Conservation (phyloP, 64 coral and sea anemone genomes). For the Dendronephthya gigantea region DNA sequence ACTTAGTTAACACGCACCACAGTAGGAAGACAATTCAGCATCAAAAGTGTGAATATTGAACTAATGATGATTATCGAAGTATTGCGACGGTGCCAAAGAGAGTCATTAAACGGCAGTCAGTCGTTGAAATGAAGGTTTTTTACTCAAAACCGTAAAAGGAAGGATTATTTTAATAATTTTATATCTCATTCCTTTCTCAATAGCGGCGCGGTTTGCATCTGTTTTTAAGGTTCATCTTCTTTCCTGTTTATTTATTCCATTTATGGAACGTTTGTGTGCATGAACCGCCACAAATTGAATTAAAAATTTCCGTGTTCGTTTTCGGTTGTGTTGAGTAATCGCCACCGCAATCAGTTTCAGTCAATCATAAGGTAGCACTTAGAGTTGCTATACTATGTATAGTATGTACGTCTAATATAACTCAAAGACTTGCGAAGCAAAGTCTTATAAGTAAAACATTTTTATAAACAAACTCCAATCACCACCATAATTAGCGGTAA, state of each 20-base stretch:
- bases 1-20: too few species aligned
- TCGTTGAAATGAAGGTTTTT: too few species aligned
- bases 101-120: too few species aligned
- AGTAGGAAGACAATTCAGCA: too few species aligned
- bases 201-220: not conserved
- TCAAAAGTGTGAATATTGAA: too few species aligned
- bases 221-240: not conserved
- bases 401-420: not conserved
- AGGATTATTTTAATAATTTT: too few species aligned
- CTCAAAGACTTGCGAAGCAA: not conserved
- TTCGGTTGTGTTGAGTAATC: not conserved
- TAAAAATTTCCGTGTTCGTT: not conserved
- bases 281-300: not conserved
- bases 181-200: not conserved
- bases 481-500: not conserved
- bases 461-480: not conserved
- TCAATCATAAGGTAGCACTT: not conserved
- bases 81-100: too few species aligned
- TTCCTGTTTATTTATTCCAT: not conserved
- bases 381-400: not conserved
- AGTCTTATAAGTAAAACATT: not conserved
- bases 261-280: not conserved
- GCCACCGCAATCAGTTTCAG: not conserved
- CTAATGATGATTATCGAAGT: too few species aligned
- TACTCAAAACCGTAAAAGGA: too few species aligned